Percentiles rank a stretch among this genome's conserved stretches.
These are phyloP conservation scores for Danionella dracula DNA, from an alignment of 2,797 vertebrate genomes.

Conservation along the genomic window DNA sequence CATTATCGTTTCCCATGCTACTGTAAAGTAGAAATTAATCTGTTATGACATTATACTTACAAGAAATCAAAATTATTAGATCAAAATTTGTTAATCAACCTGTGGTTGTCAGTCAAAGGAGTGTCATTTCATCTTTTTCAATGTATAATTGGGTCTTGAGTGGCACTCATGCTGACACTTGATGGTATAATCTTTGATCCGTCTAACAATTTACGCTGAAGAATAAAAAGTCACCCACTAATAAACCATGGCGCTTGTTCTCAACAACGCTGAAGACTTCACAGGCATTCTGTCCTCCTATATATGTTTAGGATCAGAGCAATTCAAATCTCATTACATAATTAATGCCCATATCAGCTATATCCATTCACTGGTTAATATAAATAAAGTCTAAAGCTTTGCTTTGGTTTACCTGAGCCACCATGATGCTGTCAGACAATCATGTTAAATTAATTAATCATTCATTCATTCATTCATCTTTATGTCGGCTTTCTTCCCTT, in stretches of 20 bases:
- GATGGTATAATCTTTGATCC: background rate
- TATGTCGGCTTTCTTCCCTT: too few relatives aligned
- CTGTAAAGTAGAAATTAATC: too few relatives aligned
- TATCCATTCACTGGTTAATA: slow-evolving; percentile 10
- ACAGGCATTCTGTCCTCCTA: background rate
- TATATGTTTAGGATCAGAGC: slow-evolving; percentile 10
- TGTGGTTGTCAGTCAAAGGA: too few relatives aligned
- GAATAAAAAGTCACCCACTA: background rate
- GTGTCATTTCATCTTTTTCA: too few relatives aligned
- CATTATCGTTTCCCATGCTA: too few relatives aligned
- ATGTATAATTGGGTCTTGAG: too few relatives aligned
- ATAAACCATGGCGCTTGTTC: background rate
- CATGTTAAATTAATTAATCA: too few relatives aligned
- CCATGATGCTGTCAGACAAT: too few relatives aligned
- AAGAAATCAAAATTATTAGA: too few relatives aligned
- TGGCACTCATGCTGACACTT: background rate
- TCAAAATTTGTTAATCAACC: too few relatives aligned
- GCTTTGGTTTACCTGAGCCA: background rate
- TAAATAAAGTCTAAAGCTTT: slow-evolving; percentile 19
- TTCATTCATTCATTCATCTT: too few relatives aligned
- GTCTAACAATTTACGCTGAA: background rate
- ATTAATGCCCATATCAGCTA: slow-evolving; percentile 31
- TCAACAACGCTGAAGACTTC: background rate
- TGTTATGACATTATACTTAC: too few relatives aligned
- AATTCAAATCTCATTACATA: slow-evolving; percentile 41